phyloP scores from a whole-genome alignment of 1,140 invertebrate species.

The Tetramorium simillimum region DNA sequence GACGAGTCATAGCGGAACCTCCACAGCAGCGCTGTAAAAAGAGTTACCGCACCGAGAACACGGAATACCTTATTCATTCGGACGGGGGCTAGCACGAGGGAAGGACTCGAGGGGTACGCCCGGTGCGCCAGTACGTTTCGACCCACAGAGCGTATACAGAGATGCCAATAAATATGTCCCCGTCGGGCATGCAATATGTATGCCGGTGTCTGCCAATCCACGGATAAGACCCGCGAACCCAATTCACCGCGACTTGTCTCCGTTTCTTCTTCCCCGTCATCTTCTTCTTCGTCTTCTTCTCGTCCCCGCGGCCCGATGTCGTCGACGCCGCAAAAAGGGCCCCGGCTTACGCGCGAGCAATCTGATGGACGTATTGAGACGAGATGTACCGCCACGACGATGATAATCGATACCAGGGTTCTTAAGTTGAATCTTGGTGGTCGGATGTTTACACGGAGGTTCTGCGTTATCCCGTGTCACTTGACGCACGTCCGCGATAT shows the following conservation, averaged over 20 bases:
- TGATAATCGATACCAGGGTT: slow-evolving; percentile 64
- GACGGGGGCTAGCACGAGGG: slow-evolving; percentile 20
- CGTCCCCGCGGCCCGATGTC: slow-evolving; percentile 51
- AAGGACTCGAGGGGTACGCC: slow-evolving; percentile 51
- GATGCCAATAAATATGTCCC: slow-evolving; percentile 84
- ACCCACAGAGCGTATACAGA: slow-evolving; percentile 76
- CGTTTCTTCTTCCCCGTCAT: slow-evolving; percentile 5
- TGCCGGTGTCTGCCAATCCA: slow-evolving; percentile 78
- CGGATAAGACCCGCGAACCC: slow-evolving; percentile 72
- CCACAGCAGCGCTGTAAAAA: slow-evolving; percentile 63
- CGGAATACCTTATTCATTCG: slow-evolving; percentile 81
- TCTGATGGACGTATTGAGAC: slow-evolving; percentile 77
- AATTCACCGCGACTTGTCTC: slow-evolving; percentile 56
- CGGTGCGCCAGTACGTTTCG: slow-evolving; percentile 73
- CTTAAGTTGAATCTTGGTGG: slow-evolving; percentile 53
- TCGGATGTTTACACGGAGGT: slow-evolving; percentile 53
- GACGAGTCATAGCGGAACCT: slow-evolving; percentile 59
- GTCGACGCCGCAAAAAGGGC: slow-evolving; percentile 65
- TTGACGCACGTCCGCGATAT: slow-evolving; percentile 53
- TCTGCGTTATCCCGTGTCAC: slow-evolving; percentile 59
- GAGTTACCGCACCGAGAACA: slow-evolving; percentile 64
- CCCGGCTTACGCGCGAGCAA: slow-evolving; percentile 66
- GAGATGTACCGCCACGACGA: slow-evolving; percentile 66
- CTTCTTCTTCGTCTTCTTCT: slow-evolving; percentile 48
- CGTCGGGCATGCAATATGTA: slow-evolving; percentile 83